Evolutionary conservation across 1,140 invertebrate species (phyloP).

Genomic region (Holotrichia oblita): DNA sequence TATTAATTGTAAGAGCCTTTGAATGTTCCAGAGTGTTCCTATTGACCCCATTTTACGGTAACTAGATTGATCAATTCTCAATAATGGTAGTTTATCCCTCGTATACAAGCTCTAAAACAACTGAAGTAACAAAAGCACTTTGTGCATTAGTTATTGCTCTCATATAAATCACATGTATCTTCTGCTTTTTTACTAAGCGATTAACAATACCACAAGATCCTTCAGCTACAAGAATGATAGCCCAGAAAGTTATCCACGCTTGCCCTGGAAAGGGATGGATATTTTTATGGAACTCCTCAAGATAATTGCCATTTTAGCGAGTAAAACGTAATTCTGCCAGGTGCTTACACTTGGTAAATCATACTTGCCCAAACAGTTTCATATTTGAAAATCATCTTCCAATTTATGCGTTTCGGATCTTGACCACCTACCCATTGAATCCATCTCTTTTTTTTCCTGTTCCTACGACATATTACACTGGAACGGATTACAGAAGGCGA

Average conservation of each 20-base stretch:
- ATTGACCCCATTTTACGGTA: too few species aligned
- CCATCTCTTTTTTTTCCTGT: constrained; percentile 10
- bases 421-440: not conserved
- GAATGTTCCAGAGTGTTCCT: too few species aligned
- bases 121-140: not conserved
- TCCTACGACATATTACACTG: not conserved
- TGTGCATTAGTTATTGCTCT: not conserved
- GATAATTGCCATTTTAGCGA: not conserved
- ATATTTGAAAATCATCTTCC: not conserved
- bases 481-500: not conserved
- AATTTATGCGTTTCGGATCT: not conserved
- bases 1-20: too few species aligned
- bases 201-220: not conserved
- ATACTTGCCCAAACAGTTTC: not conserved
- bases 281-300: not conserved
- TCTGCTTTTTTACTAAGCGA: not conserved
- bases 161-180: not conserved
- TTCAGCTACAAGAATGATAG: not conserved
- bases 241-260: not conserved
- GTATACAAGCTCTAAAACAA: not conserved
- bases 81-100: too few species aligned
- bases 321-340: not conserved
- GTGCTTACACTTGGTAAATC: not conserved
- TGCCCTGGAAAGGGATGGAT: not conserved
- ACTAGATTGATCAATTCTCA: too few species aligned